These are phyloP conservation scores for Amazona finschi DNA, from an alignment of 2,797 vertebrate genomes.

Conservation along the genomic window DNA sequence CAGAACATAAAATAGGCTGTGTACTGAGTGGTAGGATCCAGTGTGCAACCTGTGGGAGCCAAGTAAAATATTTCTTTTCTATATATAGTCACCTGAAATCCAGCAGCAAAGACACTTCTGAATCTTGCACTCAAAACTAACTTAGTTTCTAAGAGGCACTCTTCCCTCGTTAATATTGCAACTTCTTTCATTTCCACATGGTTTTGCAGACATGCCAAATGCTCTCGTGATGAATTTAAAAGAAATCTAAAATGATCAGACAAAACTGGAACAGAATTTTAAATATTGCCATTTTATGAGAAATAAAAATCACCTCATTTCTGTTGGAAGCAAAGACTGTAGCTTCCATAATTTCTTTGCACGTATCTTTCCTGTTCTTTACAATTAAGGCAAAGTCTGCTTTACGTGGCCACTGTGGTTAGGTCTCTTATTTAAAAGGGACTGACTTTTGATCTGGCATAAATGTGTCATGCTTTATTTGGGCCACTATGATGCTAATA, in stretches of 20 bases:
- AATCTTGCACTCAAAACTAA: not conserved
- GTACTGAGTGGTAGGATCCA: slow-evolving; percentile 24
- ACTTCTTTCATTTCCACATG: not conserved
- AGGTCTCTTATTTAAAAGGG: not conserved
- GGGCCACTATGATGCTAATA: not conserved
- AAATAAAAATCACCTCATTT: not conserved
- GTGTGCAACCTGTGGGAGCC: slow-evolving; percentile 21
- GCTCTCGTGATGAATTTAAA: not conserved
- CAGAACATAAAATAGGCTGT: slow-evolving; percentile 24
- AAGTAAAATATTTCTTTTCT: slow-evolving; percentile 62
- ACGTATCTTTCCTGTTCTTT: not conserved
- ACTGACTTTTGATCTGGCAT: not conserved
- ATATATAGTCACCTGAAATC: slow-evolving; percentile 59
- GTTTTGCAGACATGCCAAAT: not conserved
- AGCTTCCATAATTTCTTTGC: not conserved
- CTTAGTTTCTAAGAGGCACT: not conserved
- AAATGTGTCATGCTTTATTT: not conserved
- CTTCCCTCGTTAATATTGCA: not conserved
- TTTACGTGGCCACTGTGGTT: not conserved
- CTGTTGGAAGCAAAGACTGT: not conserved
- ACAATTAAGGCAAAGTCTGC: not conserved
- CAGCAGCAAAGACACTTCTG: slow-evolving; percentile 28
- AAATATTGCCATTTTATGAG: not conserved
- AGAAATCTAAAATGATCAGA: not conserved
- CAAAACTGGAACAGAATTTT: not conserved